Percentiles rank a stretch among this genome's conserved stretches.
phyloP scores from a whole-genome alignment of 2,888 invertebrate genomes.

The Acutogordius australiensis region DNA sequence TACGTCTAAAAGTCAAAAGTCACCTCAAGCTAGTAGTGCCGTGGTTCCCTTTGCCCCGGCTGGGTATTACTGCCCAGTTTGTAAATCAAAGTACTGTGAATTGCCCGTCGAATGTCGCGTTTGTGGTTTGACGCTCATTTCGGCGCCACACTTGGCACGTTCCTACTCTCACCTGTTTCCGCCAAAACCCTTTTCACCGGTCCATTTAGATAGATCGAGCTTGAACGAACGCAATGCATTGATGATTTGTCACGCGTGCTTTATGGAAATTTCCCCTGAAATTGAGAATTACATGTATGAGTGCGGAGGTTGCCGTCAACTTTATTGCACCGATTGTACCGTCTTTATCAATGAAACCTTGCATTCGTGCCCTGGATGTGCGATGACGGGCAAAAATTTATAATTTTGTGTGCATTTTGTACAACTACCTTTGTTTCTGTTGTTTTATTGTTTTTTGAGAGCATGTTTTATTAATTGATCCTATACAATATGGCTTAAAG shows the following conservation, averaged over 20 bases:
- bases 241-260: background rate
- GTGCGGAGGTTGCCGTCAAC: conserved; percentile 45
- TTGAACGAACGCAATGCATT: background rate
- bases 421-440: too few relatives aligned
- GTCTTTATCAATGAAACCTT: conserved; percentile 64
- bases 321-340: conserved; percentile 80
- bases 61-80: conserved; percentile 38
- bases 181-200: conserved; percentile 18
- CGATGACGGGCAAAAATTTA: too few relatives aligned
- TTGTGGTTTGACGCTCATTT: conserved; percentile 74
- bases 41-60: background rate
- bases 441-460: too few relatives aligned
- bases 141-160: conserved; percentile 82
- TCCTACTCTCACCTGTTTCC: conserved; percentile 92
- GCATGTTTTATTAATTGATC: too few relatives aligned
- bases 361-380: conserved; percentile 84
- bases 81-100: conserved; percentile 85
- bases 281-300: conserved; percentile 42
- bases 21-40: too few relatives aligned
- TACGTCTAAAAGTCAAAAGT: too few relatives aligned
- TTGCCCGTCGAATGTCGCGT: conserved; percentile 81
- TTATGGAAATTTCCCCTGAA: background rate
- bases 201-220: background rate
- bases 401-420: too few relatives aligned
- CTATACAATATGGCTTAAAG: too few relatives aligned